Conservation (phyloP, 2,113 vertebrate genomes). For the Vimba vimba region DNA sequence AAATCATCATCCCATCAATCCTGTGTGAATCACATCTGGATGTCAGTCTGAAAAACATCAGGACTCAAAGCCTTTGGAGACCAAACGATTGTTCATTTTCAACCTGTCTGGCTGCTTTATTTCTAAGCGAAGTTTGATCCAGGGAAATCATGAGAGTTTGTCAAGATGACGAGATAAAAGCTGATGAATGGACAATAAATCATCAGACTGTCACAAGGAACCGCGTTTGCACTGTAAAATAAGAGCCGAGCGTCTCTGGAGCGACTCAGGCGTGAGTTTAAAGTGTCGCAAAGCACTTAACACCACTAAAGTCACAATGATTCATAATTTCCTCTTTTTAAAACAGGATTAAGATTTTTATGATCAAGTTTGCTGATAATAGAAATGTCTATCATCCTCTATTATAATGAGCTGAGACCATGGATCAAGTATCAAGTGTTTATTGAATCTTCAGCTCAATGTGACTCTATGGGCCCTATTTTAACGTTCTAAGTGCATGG, state of each 20-base stretch:
- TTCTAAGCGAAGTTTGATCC: conserved; percentile 22
- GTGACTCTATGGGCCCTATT: not conserved
- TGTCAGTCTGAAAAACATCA: conserved; percentile 1
- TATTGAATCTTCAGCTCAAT: not conserved
- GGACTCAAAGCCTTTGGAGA: conserved; percentile 7
- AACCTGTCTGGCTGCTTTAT: conserved; percentile 20
- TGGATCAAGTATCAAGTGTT: not conserved
- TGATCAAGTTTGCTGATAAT: conserved; percentile 22
- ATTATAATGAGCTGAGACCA: not conserved
- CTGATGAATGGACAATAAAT: conserved; percentile 24
- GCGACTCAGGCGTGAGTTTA: not conserved
- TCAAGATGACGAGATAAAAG: conserved; percentile 39
- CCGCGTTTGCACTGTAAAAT: not conserved
- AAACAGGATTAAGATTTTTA: not conserved
- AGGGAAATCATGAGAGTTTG: conserved; percentile 25
- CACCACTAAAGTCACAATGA: not conserved
- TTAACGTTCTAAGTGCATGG: too few relatives aligned
- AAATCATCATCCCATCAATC: conserved; percentile 23
- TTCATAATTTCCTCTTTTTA: not conserved
- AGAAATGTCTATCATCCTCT: not conserved
- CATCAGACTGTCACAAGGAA: conserved; percentile 2
- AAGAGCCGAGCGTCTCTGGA: not conserved
- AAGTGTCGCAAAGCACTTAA: not conserved
- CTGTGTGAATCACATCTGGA: not conserved
- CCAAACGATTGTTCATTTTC: conserved; percentile 9